These are phyloP conservation scores for Sebastiscus tertius DNA, from an alignment of 2,797 vertebrate genomes.

Conservation along the genomic window DNA sequence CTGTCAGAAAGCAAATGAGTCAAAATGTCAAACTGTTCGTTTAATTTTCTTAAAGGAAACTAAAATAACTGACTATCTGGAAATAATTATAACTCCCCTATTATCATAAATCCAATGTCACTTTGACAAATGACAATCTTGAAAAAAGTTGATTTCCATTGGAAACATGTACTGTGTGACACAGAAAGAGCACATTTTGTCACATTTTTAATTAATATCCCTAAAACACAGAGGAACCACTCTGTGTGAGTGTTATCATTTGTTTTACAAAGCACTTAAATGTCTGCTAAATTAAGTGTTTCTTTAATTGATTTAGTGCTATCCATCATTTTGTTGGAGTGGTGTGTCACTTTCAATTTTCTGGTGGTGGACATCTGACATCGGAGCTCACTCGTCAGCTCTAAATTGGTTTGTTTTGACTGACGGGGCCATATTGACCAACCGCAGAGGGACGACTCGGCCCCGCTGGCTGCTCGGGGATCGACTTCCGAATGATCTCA, in stretches of 20 bases:
- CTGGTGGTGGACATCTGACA: slow-evolving; percentile 22
- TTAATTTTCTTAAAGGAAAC: neutral
- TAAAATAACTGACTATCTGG: neutral
- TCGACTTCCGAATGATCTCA: slow-evolving; percentile 38
- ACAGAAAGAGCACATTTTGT: neutral
- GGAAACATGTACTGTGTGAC: neutral
- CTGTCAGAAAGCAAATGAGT: neutral
- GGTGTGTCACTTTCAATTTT: slow-evolving; percentile 57
- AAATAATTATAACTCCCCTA: slow-evolving; percentile 1
- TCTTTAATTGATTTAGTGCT: slow-evolving; percentile 34
- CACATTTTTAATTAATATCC: slow-evolving; percentile 15
- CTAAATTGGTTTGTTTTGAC: slow-evolving; percentile 60
- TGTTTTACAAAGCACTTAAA: slow-evolving; percentile 4
- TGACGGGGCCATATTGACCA: slow-evolving; percentile 51
- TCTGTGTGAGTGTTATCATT: neutral
- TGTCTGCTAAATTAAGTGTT: neutral
- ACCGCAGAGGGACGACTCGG: slow-evolving; percentile 19
- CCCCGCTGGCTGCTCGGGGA: slow-evolving; percentile 16
- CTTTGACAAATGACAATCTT: slow-evolving; percentile 17
- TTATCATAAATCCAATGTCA: neutral
- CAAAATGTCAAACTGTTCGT: neutral
- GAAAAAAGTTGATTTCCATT: neutral
- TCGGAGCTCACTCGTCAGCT: slow-evolving; percentile 14
- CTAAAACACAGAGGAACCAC: neutral
- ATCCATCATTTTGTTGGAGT: slow-evolving; percentile 32